Evolutionary conservation across 2,113 vertebrate species (phyloP), one percentile per base, ranked within the genome.

Genomic region (Trematocara variabile): DNA sequence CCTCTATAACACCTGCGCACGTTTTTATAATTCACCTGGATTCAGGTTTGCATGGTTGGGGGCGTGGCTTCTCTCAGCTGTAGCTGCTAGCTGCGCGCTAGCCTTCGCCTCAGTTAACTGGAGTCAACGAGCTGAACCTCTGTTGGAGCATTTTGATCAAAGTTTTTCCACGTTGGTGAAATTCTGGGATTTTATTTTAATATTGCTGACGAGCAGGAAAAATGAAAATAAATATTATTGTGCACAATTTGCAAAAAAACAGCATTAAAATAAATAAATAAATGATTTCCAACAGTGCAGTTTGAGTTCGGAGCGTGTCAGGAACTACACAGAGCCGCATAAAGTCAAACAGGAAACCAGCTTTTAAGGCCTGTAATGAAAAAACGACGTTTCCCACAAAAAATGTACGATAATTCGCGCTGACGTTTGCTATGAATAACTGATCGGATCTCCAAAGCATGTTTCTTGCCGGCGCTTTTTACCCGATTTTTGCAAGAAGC

Each of bases 61-160:
- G 56, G 56, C 14, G 56, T 60, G 56, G 56, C 56, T 33, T 33
- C 56, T 60, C 14, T 60, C 28, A 30, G 30, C 56, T 34, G 30
- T 0, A 60, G 58, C 30, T 63, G 58, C 16, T 34, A 0, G 58
- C 30, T 63, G 30, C n/a, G 8, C 1, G 0, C 8, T 3, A 34
- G 56, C 30, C 58, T 34, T 63, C 58, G n/a, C 58, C 58, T 63
- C 58, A 63, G 8, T 9, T n/a, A 63, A n/a, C 30, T 11, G 58
- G 0, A 58, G 14, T 9, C 55, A 0, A 0, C 33, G 28, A 58
- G 13, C 28, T 30, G 12, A 25, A 33, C 13, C 55, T 33, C 30
- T n/a, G 5, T 1, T 63, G 33, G 58, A 63, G 58, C 58, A 11
- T 3, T 63, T 63, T 63, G 9, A n/a, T 63, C 16, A 34, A 12